Evolutionary conservation across 2,113 vertebrate genomes (phyloP), one percentile per base, ranked within the genome.

Genomic region (Fregetta grallaria): DNA sequence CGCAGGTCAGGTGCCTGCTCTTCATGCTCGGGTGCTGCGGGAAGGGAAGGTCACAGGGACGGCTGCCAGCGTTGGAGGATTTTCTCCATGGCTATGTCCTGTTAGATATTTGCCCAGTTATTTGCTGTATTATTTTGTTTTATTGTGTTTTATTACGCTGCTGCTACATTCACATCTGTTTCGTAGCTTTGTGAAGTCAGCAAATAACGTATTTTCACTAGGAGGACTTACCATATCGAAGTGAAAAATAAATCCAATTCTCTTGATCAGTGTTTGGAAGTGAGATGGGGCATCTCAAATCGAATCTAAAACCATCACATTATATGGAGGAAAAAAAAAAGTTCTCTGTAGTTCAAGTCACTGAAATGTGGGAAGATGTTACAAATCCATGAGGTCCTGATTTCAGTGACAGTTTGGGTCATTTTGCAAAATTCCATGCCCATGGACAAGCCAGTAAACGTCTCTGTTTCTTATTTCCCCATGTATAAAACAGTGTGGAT

Each of bases 211-310:
- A 25, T 92, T 96, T 94, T 85, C 92, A 78, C 56, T n/a, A 58
- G 65, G 44, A 80, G 92, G 86, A 55, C 70, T 59, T 74, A 78
- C 73, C 73, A 65, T 50, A 72, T 44, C 15, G 4, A 74, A 86
- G 73, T 63, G 66, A 47, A 85, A 87, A 87, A 90, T 87, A 91
- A 94, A 95, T 56, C 40, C 27, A 63, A 30, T 88, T 94, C 77
- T 71, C 66, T 65, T 94, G 68, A 88, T 92, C 86, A 78, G 70
- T 59, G 84, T 68, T 89, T 78, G 70, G 80, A 87, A 67, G 92
- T 45, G 73, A 92, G 86, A 83, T 25, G 22, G 66, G 36, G 40
- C 81, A 87, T 81, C 90, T 72, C 86, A 85, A 76, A 91, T 52
- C 67, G 49, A 91, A 94, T 87, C 70, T 84, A 87, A 94, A 85